Base-by-base conservation (phyloP, 2,888 invertebrate genomes). In the Parthenolecanium corni region DNA sequence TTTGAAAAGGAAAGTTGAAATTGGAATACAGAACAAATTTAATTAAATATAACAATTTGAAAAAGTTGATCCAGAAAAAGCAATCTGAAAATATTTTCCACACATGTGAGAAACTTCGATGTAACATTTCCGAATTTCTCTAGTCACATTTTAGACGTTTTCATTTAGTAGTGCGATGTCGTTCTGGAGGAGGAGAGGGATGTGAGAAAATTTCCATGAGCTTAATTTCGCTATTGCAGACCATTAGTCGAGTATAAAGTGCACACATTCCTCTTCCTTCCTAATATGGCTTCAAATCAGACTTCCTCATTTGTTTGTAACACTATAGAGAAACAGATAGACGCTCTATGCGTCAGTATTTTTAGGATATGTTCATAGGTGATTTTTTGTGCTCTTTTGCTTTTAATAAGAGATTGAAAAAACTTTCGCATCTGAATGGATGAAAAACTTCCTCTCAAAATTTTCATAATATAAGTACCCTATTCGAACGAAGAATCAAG, bases 301-400 rank as follows among this genome's bases (percentile, higher is more conserved):
- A 56, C 56, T 56, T 46, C 56, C 46, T 46, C 56, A 44, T 46
- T 42, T 5, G 36, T 14, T 20, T 31, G 11, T 16, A 23, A 21
- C n/a, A 16, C 16, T 46, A 49, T 49, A 21, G 3, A 20, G 31
- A 31, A 6, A 9, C 31, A 31, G 18, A 18, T 6, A 12, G 49
- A 16, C 20, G 21, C 14, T 51, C 58, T 58, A 44, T 18, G 23
- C 25, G 54, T 5, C 4, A 5, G 18, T 54, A 56, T 56, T 46
- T 56, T 25, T 58, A 53, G 31, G 5, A 6, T 31, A 9, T 9
- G 31, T 6, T 31, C 31, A 31, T 31, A 31, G 4, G 31, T 31
- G 31, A 4, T 9, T 31, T 31, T 31, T 31, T 31, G 4, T 31
- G 4, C 31, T 4, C 31, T 4, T 9, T 31, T 31, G 31, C 31